Evolutionary conservation across 2,113 vertebrate genomes (phyloP).

Genomic region (Oreochromis tanganicae): DNA sequence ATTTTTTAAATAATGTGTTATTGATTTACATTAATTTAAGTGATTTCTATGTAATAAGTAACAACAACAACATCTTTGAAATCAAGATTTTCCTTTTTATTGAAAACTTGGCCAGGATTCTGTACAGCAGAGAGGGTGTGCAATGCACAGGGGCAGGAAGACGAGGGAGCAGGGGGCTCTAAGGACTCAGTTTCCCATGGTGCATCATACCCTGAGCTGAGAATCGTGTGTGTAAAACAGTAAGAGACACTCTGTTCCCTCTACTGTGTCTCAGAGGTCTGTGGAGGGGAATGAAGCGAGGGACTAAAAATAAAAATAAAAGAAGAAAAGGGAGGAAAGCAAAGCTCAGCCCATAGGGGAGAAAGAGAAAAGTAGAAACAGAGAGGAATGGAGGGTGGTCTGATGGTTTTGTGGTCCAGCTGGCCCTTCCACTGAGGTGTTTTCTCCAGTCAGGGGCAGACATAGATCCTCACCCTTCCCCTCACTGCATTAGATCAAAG

Average conservation of each 20-base stretch:
- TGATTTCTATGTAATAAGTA: neutral
- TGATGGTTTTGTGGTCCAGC: slow-evolving; percentile 1
- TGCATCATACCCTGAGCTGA: slow-evolving; percentile 62
- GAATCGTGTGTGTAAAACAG: slow-evolving; percentile 55
- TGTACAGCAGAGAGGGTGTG: slow-evolving; percentile 70
- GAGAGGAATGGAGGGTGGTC: slow-evolving; percentile 44
- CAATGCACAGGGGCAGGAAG: slow-evolving; percentile 57
- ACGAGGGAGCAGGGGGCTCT: slow-evolving; percentile 15
- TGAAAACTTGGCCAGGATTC: slow-evolving; percentile 76
- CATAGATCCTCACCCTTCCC: slow-evolving; percentile 32
- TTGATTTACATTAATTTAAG: neutral
- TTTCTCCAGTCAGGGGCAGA: slow-evolving; percentile 7
- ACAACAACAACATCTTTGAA: slow-evolving; percentile 43
- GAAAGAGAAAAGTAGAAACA: slow-evolving; percentile 70
- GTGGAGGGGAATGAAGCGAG: slow-evolving; percentile 44
- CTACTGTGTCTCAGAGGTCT: slow-evolving; percentile 42
- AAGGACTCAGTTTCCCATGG: slow-evolving; percentile 57
- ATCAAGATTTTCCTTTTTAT: slow-evolving; percentile 73
- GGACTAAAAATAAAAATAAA: slow-evolving; percentile 37
- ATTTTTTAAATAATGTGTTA: neutral
- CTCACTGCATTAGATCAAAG: slow-evolving; percentile 15
- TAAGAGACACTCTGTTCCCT: slow-evolving; percentile 41
- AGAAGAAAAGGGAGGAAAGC: slow-evolving; percentile 13
- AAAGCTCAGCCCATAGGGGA: slow-evolving; percentile 60
- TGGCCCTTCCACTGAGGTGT: slow-evolving; percentile 39